A percentile compares a stretch with the other conserved stretches of the same genome.
Evolutionary conservation across 2,113 vertebrate genomes (phyloP).

Genomic region (Phrynosoma blainvillii): DNA sequence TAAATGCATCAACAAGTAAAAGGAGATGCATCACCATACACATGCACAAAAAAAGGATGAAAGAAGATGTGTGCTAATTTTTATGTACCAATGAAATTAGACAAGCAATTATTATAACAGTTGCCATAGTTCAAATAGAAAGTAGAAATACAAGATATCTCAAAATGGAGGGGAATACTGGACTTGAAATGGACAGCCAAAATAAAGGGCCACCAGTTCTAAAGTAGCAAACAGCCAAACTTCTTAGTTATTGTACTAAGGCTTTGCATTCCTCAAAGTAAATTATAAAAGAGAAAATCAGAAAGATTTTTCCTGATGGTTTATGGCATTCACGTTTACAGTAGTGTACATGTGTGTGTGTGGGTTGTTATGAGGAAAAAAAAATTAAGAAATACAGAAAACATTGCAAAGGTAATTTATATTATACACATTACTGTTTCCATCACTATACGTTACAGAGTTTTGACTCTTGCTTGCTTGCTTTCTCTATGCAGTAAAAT

Average conservation of each 20-base stretch:
- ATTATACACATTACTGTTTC: constrained; percentile 45
- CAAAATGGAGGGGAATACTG: background rate
- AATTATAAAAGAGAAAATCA: constrained; percentile 71
- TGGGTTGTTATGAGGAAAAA: constrained; percentile 20
- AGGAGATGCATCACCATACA: background rate
- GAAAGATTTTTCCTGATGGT: constrained; percentile 58
- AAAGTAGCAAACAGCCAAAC: background rate
- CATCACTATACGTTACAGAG: constrained; percentile 6
- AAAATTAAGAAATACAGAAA: background rate
- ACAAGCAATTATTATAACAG: too few species aligned
- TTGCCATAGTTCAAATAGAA: too few species aligned
- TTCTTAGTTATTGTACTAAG: background rate
- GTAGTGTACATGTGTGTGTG: too few species aligned
- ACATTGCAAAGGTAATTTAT: constrained; percentile 17
- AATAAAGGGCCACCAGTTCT: background rate
- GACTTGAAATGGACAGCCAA: background rate
- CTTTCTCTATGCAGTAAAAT: constrained; percentile 33
- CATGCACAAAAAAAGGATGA: background rate
- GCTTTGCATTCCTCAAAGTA: constrained; percentile 72
- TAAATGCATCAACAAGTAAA: background rate
- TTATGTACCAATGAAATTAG: background rate
- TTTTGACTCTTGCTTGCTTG: background rate
- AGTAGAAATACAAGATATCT: background rate
- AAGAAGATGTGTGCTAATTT: background rate
- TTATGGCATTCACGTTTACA: constrained; percentile 47